Base-by-base conservation (phyloP, 1,140 invertebrate genomes). In the Zelostemma sp. region DNA sequence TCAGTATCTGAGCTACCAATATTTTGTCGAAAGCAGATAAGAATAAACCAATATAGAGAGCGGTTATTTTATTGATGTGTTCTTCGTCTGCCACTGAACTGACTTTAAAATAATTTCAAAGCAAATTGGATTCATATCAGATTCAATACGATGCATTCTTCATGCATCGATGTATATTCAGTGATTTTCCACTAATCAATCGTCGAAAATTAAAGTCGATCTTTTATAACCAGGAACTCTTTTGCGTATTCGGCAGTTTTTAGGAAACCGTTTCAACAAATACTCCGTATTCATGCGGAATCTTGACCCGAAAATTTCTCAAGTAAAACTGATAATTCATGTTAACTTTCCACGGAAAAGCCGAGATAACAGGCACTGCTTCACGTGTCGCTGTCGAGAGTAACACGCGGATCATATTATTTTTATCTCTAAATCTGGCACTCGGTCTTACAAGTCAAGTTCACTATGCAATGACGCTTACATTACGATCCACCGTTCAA, bases 351-450 rank as follows among this genome's bases (percentile, higher is more conserved):
- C 5, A 31, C 28, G 28, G 28, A 31, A 11, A 11, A 31, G 28
- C 5, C 28, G 28, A 31, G 28, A 31, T 31, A 5, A 11, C 28
- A 11, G 5, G 28, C 28, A n/a, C n/a, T n/a, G n/a, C n/a, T n/a
- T 5, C 15, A 1, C n/a, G 17, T 28, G 41, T 60, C 58, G 47
- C 38, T 53, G 48, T 46, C 50, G 38, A 53, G 43, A 16, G 16
- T 46, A 43, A 11, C 40, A 58, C 45, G 14, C 28, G 17, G 35
- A 31, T 35, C 11, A 31, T 5, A 53, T 51, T 61, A 61, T 54
- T 61, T 61, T 61, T 61, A 57, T 40, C 43, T n/a, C 55, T 11
- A 3, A 46, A 47, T 57, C 35, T 57, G 55, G 55, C 55, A 46
- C 45, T 57, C 54, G 19, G 38, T 33, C 33, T 57, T 45, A 28